phyloP scores from a whole-genome alignment of 2,888 invertebrate genomes.

The Cynaeus angustus region DNA sequence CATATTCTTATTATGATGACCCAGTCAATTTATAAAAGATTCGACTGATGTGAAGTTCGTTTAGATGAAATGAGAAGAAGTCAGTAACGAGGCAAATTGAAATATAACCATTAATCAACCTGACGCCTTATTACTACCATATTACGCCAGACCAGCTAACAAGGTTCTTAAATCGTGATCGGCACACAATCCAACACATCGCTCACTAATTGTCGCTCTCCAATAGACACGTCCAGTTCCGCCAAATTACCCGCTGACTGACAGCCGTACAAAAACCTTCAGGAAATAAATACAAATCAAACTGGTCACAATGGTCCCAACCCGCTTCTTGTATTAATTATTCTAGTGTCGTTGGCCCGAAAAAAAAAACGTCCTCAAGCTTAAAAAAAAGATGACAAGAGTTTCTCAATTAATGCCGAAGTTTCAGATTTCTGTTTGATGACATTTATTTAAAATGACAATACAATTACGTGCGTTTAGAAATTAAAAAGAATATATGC shows the following conservation, averaged over 20 bases:
- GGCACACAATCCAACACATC: slow-evolving; percentile 58
- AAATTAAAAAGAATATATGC: too few relatives aligned
- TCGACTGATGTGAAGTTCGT: slow-evolving; percentile 31
- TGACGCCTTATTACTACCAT: slow-evolving; percentile 70
- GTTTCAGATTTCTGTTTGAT: slow-evolving; percentile 7
- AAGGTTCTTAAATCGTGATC: slow-evolving; percentile 65
- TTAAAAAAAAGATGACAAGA: slow-evolving; percentile 23
- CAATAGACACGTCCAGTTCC: slow-evolving; percentile 59
- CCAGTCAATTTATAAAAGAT: slow-evolving; percentile 16
- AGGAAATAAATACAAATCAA: slow-evolving; percentile 49
- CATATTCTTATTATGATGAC: slow-evolving; percentile 13
- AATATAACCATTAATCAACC: slow-evolving; percentile 69
- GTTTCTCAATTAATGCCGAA: slow-evolving; percentile 7
- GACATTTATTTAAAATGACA: slow-evolving; percentile 1
- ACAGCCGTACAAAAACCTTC: slow-evolving; percentile 53
- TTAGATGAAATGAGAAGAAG: slow-evolving; percentile 41
- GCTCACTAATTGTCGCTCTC: slow-evolving; percentile 60
- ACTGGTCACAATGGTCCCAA: slow-evolving; percentile 34
- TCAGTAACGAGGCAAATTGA: slow-evolving; percentile 64
- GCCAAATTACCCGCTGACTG: slow-evolving; percentile 61
- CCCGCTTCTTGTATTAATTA: slow-evolving; percentile 50
- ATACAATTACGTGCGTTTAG: not conserved
- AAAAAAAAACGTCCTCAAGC: slow-evolving; percentile 41
- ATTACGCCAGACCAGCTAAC: slow-evolving; percentile 66
- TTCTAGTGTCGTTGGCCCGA: slow-evolving; percentile 48